Evolutionary conservation across 2,797 vertebrate genomes (phyloP).

Genomic region (Phoeniculus purpureus): DNA sequence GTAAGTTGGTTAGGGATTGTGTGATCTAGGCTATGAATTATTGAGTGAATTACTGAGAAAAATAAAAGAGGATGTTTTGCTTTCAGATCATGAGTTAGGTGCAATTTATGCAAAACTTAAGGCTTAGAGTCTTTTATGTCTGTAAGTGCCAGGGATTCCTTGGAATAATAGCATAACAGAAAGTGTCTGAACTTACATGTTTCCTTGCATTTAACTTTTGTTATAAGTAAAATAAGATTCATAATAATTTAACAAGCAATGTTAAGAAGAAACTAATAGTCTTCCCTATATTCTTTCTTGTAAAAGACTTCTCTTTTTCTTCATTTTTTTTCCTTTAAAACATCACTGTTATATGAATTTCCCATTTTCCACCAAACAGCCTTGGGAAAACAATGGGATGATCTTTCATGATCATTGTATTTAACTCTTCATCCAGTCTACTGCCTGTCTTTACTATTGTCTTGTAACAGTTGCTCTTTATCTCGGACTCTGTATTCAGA

Average conservation of each 20-base stretch:
- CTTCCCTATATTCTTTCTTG: neutral
- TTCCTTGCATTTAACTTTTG: no score
- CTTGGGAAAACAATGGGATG: neutral
- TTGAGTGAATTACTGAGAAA: no score
- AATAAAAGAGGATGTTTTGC: no score
- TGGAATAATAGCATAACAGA: no score
- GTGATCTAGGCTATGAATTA: no score
- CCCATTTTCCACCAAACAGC: neutral
- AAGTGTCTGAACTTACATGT: no score
- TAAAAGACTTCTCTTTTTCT: neutral
- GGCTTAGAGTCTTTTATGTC: no score
- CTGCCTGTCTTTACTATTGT: neutral
- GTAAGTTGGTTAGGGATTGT: no score
- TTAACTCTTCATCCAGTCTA: neutral
- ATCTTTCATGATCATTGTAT: neutral
- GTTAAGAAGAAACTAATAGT: neutral
- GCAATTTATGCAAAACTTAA: no score
- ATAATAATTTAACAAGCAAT: neutral
- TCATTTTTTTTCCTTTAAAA: neutral
- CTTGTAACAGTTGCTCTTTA: neutral
- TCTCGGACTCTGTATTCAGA: neutral
- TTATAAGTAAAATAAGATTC: no score
- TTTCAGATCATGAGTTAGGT: no score
- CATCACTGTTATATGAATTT: neutral
- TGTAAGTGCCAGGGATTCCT: no score